phyloP scores from a whole-genome alignment of 2,888 invertebrate species.

The Lissonota sp. region DNA sequence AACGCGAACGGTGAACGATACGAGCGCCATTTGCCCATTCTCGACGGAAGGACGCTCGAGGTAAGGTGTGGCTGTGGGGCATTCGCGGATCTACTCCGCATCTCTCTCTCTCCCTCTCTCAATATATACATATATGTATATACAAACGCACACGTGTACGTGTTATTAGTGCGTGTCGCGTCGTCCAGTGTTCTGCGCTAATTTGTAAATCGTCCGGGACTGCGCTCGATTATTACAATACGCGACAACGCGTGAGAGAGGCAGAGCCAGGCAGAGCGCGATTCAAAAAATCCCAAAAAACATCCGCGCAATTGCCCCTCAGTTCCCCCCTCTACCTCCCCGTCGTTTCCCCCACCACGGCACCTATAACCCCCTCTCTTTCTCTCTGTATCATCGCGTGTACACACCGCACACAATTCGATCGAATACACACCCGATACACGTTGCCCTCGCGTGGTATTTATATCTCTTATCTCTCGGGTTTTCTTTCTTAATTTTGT shows the following conservation, averaged over 20 bases:
- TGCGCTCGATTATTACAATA: not conserved
- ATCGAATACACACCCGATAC: conserved; percentile 42
- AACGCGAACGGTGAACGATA: conserved; percentile 5
- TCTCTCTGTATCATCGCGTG: conserved; percentile 4
- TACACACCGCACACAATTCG: conserved; percentile 30
- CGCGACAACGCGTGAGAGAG: conserved; percentile 21
- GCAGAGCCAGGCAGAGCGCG: conserved; percentile 31
- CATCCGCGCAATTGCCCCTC: conserved; percentile 18
- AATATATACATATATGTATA: not conserved
- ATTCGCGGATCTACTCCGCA: conserved; percentile 54
- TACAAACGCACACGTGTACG: not conserved
- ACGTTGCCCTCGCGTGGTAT: conserved; percentile 25
- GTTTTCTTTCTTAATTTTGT: conserved; percentile 14
- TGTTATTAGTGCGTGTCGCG: conserved; percentile 8
- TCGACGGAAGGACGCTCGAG: conserved; percentile 80
- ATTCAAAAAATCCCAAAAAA: conserved; percentile 32
- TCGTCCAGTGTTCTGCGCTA: not conserved
- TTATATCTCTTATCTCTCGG: conserved; percentile 32
- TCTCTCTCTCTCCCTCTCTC: conserved; percentile 27
- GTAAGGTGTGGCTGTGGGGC: conserved; percentile 79
- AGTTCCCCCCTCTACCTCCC: not conserved
- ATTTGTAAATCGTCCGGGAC: conserved; percentile 12
- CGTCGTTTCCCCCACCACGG: not conserved
- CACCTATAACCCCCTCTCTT: conserved; percentile 7
- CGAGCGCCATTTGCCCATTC: conserved; percentile 80